Evolutionary conservation across 2,797 vertebrate genomes (phyloP).

Genomic region (Amazonetta brasiliensis): DNA sequence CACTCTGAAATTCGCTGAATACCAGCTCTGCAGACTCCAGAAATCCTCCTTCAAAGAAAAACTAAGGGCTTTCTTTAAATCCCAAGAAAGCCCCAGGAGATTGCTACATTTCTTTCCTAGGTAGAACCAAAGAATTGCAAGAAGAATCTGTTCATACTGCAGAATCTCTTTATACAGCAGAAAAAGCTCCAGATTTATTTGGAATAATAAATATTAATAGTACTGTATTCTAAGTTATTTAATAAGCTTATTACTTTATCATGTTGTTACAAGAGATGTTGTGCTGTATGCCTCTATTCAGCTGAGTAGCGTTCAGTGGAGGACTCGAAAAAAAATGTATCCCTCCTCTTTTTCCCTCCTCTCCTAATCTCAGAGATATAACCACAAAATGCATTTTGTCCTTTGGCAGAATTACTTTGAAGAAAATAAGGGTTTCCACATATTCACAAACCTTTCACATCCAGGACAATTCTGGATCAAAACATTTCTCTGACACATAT

Average conservation of each 20-base stretch:
- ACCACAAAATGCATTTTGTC: not conserved
- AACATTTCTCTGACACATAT: not conserved
- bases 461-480: not conserved
- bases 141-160: not conserved
- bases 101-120: not conserved
- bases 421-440: not conserved
- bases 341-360: not conserved
- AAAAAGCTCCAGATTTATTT: not conserved
- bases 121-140: not conserved
- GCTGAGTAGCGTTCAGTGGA: not conserved
- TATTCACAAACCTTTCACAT: not conserved
- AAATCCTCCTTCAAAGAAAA: conserved; percentile 23
- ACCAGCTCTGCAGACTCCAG: not conserved
- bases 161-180: not conserved
- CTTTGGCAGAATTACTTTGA: not conserved
- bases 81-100: not conserved
- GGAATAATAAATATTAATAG: not conserved
- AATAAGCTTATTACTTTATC: not conserved
- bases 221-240: not conserved
- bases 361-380: not conserved
- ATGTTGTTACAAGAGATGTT: not conserved
- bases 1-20: not conserved
- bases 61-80: not conserved
- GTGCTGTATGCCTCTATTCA: not conserved
- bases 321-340: not conserved